Conservation (phyloP, 2,797 vertebrate species). For the Buphagus erythrorhynchus region DNA sequence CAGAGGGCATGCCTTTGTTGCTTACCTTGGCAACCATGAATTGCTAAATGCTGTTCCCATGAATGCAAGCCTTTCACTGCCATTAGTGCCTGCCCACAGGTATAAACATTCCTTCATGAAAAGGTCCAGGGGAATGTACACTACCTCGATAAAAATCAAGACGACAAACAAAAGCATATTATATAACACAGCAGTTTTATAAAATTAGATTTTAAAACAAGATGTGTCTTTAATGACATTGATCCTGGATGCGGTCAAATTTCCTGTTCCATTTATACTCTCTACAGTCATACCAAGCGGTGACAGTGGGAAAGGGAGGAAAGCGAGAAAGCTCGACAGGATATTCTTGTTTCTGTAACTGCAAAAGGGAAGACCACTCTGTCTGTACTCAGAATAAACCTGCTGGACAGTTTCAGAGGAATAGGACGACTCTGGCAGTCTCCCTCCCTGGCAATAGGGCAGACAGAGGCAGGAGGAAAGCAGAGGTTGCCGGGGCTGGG, state of each 20-base stretch:
- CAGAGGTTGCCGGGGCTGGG: background rate
- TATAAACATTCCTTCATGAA: constrained; percentile 80
- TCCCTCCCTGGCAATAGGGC: background rate
- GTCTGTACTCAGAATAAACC: constrained; percentile 42
- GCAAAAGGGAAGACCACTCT: constrained; percentile 20
- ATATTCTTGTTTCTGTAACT: constrained; percentile 20
- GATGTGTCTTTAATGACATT: constrained; percentile 64
- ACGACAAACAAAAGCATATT: constrained; percentile 76
- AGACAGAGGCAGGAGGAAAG: background rate
- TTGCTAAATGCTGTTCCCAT: constrained; percentile 77
- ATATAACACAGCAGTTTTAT: constrained; percentile 71
- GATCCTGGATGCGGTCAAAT: constrained; percentile 63
- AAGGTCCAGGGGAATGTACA: constrained; percentile 70
- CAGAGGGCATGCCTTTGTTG: constrained; percentile 81
- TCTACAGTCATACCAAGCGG: background rate
- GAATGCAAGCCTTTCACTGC: constrained; percentile 85
- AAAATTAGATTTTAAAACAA: constrained; percentile 69
- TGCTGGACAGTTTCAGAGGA: background rate
- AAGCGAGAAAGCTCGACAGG: background rate
- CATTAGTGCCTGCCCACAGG: constrained; percentile 78
- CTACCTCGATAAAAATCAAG: constrained; percentile 77
- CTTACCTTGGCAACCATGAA: constrained; percentile 83
- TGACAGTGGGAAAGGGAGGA: background rate
- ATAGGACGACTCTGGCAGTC: background rate
- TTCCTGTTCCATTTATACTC: constrained; percentile 52